These are phyloP conservation scores for Ophthalmolycus amberensis DNA, from an alignment of 2,113 vertebrate genomes.

Conservation along the genomic window DNA sequence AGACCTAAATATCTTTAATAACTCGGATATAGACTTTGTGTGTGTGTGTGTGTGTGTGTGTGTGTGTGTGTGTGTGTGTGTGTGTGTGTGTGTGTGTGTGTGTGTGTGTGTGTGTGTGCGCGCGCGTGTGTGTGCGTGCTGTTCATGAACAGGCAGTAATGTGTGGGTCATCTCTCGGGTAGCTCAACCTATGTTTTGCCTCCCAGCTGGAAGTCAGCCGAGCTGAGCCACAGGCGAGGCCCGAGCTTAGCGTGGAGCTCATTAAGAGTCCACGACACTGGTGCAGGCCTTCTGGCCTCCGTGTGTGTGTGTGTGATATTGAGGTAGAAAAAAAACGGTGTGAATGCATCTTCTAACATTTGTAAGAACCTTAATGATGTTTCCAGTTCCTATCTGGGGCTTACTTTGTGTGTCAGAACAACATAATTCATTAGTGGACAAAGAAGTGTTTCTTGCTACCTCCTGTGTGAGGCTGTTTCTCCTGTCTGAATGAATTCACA, in stretches of 20 bases:
- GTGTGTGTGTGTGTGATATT: conserved; percentile 16
- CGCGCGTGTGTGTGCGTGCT: neutral
- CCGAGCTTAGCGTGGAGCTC: conserved; percentile 53
- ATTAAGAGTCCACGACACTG: conserved; percentile 60
- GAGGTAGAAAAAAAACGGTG: neutral
- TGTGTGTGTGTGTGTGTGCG: neutral
- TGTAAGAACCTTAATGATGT: conserved; percentile 27
- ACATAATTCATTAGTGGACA: conserved; percentile 26
- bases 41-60: neutral
- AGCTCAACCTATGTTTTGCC: conserved; percentile 57
- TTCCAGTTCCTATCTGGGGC: neutral
- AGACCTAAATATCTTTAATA: neutral
- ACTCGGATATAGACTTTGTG: neutral
- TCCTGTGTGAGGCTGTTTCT: neutral
- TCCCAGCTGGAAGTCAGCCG: conserved; percentile 58
- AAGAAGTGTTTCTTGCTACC: neutral
- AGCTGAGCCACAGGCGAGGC: conserved; percentile 61
- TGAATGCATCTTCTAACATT: conserved; percentile 17
- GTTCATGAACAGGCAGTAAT: conserved; percentile 41
- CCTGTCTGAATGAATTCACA: neutral
- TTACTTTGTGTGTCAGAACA: conserved; percentile 28
- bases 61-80: neutral
- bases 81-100: neutral
- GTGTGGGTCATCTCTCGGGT: conserved; percentile 54
- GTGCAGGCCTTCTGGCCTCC: conserved; percentile 27